phyloP scores from a whole-genome alignment of 2,113 vertebrate species.

The Xyliphius kryptos region DNA sequence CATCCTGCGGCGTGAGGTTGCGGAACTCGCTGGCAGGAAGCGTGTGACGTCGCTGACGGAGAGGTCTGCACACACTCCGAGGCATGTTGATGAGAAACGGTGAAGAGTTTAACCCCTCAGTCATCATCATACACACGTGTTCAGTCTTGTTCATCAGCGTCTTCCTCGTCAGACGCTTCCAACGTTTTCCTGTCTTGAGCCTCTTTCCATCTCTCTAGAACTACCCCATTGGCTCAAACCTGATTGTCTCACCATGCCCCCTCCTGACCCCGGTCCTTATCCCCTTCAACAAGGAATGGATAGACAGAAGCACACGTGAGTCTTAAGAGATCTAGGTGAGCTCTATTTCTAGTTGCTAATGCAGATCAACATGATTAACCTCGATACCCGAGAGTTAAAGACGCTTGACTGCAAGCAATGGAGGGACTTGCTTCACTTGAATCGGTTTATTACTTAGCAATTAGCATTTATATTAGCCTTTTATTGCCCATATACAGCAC shows the following conservation, averaged over 20 bases:
- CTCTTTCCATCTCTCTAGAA: no score
- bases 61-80: constrained; percentile 38
- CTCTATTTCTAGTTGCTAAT: constrained; percentile 16
- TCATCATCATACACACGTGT: constrained; percentile 56
- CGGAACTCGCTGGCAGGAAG: constrained; percentile 72
- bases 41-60: constrained; percentile 61
- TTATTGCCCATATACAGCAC: no score
- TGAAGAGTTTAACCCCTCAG: constrained; percentile 51
- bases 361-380: constrained; percentile 4
- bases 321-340: constrained; percentile 43
- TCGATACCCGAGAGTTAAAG: no score
- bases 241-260: constrained; percentile 23
- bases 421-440: no score
- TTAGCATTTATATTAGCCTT: no score
- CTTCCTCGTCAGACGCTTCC: no score
- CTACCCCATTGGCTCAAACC: no score
- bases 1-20: constrained; percentile 67
- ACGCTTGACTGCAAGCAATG: no score
- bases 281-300: constrained; percentile 50
- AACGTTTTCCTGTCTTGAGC: no score
- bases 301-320: constrained; percentile 50
- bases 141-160: no score
- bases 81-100: constrained; percentile 59
- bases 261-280: constrained; percentile 25
- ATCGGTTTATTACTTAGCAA: no score